A percentile compares a stretch with the other conserved stretches of the same genome.
Evolutionary conservation across 2,888 invertebrate species (phyloP).

Genomic region (Physocephala rufipes): DNA sequence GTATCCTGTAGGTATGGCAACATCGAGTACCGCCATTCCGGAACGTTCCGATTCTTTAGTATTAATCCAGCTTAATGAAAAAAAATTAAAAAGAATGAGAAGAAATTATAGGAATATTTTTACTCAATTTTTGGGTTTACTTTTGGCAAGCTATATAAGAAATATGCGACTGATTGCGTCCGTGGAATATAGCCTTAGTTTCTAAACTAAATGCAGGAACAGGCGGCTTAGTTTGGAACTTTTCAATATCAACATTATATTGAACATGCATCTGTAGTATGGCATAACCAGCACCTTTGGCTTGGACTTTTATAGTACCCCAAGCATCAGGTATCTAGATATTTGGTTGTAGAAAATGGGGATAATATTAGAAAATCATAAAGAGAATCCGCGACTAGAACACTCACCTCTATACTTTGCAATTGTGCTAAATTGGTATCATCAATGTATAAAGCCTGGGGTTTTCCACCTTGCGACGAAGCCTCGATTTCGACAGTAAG

Average conservation of each 20-base stretch:
- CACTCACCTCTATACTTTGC: conserved; percentile 77
- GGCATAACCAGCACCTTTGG: conserved; percentile 93
- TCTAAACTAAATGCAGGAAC: conserved; percentile 80
- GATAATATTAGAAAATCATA: background rate
- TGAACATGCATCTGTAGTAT: conserved; percentile 92
- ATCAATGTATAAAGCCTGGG: conserved; percentile 74
- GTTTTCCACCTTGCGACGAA: conserved; percentile 77
- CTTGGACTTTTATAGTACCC: conserved; percentile 93
- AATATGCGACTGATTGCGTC: conserved; percentile 94
- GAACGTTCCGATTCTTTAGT: conserved; percentile 81
- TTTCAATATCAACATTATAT: conserved; percentile 86
- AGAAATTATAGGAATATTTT: background rate
- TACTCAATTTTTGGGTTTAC: conserved; percentile 66
- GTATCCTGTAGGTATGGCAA: conserved; percentile 89
- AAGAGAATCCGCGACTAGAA: background rate
- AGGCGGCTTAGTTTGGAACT: conserved; percentile 87
- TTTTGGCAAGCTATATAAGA: conserved; percentile 86
- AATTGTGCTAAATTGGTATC: conserved; percentile 81
- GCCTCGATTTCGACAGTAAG: conserved; percentile 84
- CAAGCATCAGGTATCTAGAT: conserved; percentile 86
- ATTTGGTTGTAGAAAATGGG: too few species aligned
- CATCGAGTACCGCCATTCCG: conserved; percentile 88
- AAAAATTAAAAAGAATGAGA: background rate
- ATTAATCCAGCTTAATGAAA: conserved; percentile 76
- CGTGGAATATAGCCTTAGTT: conserved; percentile 80